Percentiles rank a stretch among this genome's conserved stretches.
Evolutionary conservation across 2,113 vertebrate genomes (phyloP).

Genomic region (Progne subis): DNA sequence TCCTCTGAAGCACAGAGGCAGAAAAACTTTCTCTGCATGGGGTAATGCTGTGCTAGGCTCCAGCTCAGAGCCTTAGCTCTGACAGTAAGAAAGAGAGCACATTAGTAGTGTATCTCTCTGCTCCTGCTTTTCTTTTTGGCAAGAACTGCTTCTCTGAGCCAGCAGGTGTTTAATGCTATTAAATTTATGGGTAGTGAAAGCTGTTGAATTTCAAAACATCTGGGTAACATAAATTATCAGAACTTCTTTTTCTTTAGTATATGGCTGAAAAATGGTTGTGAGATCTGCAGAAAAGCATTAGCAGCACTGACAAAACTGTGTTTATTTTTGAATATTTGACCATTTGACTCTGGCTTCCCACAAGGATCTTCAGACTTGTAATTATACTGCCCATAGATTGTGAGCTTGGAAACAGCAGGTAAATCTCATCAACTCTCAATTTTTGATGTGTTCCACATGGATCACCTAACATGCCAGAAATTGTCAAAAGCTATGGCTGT

Average conservation of each 20-base stretch:
- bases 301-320: constrained; percentile 29
- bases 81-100: constrained; percentile 41
- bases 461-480: background rate
- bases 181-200: constrained; percentile 80
- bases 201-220: constrained; percentile 78
- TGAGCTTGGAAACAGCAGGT: background rate
- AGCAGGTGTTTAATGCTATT: constrained; percentile 83
- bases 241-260: background rate
- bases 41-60: constrained; percentile 25
- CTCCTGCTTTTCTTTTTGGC: constrained; percentile 76
- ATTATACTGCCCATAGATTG: background rate
- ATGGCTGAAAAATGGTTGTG: constrained; percentile 58
- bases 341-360: background rate
- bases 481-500: background rate
- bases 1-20: constrained; percentile 13
- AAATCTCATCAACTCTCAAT: background rate
- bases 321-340: constrained; percentile 54
- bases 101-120: constrained; percentile 63
- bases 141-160: constrained; percentile 65
- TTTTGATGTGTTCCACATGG: background rate
- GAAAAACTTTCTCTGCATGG: constrained; percentile 33
- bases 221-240: constrained; percentile 78
- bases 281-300: constrained; percentile 65
- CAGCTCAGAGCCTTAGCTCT: constrained; percentile 46
- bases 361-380: background rate